Evolutionary conservation across 2,888 invertebrate genomes (phyloP).

Genomic region (Ephialtes manifestator): DNA sequence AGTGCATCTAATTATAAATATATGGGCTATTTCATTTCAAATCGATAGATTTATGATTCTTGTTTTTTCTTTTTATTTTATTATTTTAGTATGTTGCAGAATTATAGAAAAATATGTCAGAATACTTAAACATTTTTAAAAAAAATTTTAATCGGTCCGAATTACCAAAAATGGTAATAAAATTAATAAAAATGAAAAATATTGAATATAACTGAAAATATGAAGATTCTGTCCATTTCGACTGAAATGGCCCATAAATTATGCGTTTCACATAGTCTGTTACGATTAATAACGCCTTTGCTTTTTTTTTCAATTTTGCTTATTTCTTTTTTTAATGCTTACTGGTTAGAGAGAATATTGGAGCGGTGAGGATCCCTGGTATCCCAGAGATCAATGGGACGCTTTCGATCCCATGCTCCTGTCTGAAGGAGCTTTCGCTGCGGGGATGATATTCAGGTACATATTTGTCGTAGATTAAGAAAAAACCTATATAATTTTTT

Average conservation of each 20-base stretch:
- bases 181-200: too few species aligned
- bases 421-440: constrained; percentile 97
- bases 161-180: too few species aligned
- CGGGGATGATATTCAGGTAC: constrained; percentile 97
- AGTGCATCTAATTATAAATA: constrained; percentile 11
- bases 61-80: neutral
- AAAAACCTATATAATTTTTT: too few species aligned
- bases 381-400: constrained; percentile 96
- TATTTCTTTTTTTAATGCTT: constrained; percentile 58
- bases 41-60: neutral
- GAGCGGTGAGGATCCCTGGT: constrained; percentile 92
- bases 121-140: too few species aligned
- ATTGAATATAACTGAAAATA: too few species aligned
- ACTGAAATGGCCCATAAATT: too few species aligned
- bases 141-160: too few species aligned
- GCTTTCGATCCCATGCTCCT: constrained; percentile 98
- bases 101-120: too few species aligned
- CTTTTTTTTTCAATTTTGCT: neutral
- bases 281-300: neutral
- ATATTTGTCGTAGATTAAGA: neutral
- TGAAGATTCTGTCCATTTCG: too few species aligned
- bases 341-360: constrained; percentile 89
- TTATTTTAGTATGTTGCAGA: too few species aligned
- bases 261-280: too few species aligned
- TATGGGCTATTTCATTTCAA: neutral